phyloP scores from a whole-genome alignment of 2,888 invertebrate genomes.

The Rhynchonema sp. region DNA sequence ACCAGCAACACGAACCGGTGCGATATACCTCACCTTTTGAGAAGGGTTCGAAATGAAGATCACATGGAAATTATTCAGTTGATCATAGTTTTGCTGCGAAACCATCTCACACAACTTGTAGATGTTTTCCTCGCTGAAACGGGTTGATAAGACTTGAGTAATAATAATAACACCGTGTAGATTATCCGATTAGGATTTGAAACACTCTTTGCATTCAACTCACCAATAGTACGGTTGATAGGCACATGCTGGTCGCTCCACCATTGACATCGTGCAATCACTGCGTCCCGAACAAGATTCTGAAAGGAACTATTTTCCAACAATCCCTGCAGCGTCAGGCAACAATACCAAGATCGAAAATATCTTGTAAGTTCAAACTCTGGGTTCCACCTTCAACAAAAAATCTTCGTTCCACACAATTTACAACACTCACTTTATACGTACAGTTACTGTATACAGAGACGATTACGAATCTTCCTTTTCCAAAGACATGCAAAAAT shows the following conservation, averaged over 20 bases:
- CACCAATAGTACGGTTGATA: neutral
- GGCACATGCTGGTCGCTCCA: neutral
- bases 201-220: neutral
- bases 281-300: too few relatives aligned
- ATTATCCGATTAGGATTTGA: too few relatives aligned
- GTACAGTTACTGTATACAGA: too few relatives aligned
- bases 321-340: too few relatives aligned
- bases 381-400: neutral
- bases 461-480: too few relatives aligned
- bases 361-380: too few relatives aligned
- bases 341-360: too few relatives aligned
- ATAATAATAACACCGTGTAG: too few relatives aligned
- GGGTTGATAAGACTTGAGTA: too few relatives aligned
- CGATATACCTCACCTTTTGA: neutral
- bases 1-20: neutral
- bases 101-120: neutral
- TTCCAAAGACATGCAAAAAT: too few relatives aligned
- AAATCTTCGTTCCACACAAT: neutral
- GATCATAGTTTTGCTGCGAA: neutral
- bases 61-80: neutral
- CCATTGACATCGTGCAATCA: neutral
- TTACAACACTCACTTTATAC: too few relatives aligned
- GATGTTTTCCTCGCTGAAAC: neutral
- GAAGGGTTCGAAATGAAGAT: neutral
- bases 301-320: too few relatives aligned